Conservation (phyloP, 1,140 invertebrate genomes). For the Plutomurus gul region DNA sequence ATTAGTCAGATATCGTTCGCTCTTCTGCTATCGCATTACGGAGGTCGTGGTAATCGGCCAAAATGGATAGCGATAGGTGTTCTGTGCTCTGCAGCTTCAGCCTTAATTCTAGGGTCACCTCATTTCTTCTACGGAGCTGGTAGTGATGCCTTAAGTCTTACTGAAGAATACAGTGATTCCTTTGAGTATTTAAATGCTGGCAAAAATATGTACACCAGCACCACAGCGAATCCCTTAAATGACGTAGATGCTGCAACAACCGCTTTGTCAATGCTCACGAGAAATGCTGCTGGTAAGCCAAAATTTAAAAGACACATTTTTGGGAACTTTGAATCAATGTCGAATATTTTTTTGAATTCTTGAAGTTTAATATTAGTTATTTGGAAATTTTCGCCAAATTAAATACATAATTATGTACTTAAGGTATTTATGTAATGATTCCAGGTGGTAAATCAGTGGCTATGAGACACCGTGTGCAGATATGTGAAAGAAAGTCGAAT, state of each 20-base stretch:
- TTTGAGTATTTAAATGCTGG: neutral
- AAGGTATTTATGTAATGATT: too few relatives aligned
- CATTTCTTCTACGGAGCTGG: slow-evolving; percentile 71
- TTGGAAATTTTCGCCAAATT: too few relatives aligned
- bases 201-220: neutral
- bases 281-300: too few relatives aligned
- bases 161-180: slow-evolving; percentile 56
- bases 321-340: too few relatives aligned
- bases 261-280: too few relatives aligned
- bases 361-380: too few relatives aligned
- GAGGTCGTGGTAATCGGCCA: slow-evolving; percentile 65
- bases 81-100: slow-evolving; percentile 60
- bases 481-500: neutral
- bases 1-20: slow-evolving; percentile 70
- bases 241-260: too few relatives aligned
- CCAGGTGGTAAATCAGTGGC: neutral
- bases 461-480: slow-evolving; percentile 26
- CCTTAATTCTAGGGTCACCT: slow-evolving; percentile 68
- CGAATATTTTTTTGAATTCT: too few relatives aligned
- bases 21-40: slow-evolving; percentile 65
- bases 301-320: too few relatives aligned
- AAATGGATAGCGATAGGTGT: slow-evolving; percentile 52
- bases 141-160: slow-evolving; percentile 60
- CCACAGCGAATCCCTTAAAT: too few relatives aligned
- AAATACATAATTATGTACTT: too few relatives aligned